Conservation (phyloP, 2,797 vertebrate genomes). For the Molothrus aeneus region DNA sequence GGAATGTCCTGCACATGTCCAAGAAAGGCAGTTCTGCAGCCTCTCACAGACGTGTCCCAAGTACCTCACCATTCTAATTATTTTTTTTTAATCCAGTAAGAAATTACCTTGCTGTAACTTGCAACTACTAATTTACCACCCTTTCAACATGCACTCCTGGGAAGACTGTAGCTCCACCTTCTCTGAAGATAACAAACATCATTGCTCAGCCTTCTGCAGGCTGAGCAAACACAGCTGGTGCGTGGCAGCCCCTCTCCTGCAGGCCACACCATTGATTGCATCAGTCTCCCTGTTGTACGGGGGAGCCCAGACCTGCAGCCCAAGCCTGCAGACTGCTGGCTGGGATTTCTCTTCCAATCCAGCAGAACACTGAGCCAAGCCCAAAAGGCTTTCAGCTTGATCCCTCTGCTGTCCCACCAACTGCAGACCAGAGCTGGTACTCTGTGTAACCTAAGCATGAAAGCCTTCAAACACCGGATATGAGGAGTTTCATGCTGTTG, state of each 20-base stretch:
- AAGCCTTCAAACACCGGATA: not conserved
- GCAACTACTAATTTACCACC: conserved; percentile 10
- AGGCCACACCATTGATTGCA: accelerated
- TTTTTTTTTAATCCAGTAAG: not conserved
- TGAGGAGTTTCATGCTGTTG: not conserved
- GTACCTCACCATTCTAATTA: not conserved
- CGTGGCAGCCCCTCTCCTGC: not conserved
- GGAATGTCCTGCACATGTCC: not conserved
- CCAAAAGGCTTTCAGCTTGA: not conserved
- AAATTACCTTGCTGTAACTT: conserved; percentile 24
- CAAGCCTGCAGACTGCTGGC: not conserved
- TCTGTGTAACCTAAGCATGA: not conserved
- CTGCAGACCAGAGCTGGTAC: not conserved
- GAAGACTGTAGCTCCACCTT: conserved; percentile 1
- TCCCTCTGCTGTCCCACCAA: not conserved
- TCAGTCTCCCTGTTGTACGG: not conserved
- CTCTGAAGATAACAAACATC: not conserved
- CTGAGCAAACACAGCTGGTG: not conserved
- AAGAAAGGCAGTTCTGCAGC: not conserved
- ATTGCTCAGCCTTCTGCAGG: not conserved
- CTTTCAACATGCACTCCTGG: not conserved
- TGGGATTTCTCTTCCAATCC: not conserved
- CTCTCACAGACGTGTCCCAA: not conserved
- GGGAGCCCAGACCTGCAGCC: not conserved
- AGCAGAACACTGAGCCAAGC: not conserved